Conservation (phyloP, 1,140 invertebrate genomes). For the Drosophila mauritiana region DNA sequence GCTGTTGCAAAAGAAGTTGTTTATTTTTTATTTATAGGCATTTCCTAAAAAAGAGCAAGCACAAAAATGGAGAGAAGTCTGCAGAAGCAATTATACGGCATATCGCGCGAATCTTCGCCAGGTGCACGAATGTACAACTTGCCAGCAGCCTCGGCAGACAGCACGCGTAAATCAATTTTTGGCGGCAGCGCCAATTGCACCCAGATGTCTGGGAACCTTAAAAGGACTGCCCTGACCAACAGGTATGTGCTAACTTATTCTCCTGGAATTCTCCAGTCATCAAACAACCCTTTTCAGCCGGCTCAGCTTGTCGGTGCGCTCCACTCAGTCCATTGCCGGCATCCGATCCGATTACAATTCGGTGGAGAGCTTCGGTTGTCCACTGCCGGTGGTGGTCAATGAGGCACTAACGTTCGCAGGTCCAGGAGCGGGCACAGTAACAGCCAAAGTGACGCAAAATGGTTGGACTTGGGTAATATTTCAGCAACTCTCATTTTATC, state of each 20-base stretch:
- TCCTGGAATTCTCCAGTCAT: neutral
- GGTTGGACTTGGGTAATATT: conserved; percentile 90
- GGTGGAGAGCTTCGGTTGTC: conserved; percentile 91
- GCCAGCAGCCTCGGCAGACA: conserved; percentile 33
- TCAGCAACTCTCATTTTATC: neutral
- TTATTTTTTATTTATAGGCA: conserved; percentile 36
- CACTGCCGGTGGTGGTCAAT: conserved; percentile 93
- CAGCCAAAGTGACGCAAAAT: conserved; percentile 87
- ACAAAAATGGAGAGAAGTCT: conserved; percentile 42
- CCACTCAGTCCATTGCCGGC: conserved; percentile 89
- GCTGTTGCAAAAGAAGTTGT: conserved; percentile 22
- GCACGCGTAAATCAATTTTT: conserved; percentile 65
- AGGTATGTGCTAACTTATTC: conserved; percentile 22
- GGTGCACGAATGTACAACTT: conserved; percentile 28
- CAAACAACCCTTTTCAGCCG: conserved; percentile 78
- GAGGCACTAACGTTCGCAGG: conserved; percentile 92
- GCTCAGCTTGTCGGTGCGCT: conserved; percentile 87
- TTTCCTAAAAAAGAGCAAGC: neutral
- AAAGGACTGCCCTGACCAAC: conserved; percentile 57
- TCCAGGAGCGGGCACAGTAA: conserved; percentile 87
- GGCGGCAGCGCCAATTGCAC: conserved; percentile 49
- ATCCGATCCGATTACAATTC: conserved; percentile 89
- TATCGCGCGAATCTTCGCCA: conserved; percentile 54
- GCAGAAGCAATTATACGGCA: conserved; percentile 55
- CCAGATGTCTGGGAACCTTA: conserved; percentile 46